phyloP scores from a whole-genome alignment of 2,888 invertebrate species.

The Microchrysa polita region DNA sequence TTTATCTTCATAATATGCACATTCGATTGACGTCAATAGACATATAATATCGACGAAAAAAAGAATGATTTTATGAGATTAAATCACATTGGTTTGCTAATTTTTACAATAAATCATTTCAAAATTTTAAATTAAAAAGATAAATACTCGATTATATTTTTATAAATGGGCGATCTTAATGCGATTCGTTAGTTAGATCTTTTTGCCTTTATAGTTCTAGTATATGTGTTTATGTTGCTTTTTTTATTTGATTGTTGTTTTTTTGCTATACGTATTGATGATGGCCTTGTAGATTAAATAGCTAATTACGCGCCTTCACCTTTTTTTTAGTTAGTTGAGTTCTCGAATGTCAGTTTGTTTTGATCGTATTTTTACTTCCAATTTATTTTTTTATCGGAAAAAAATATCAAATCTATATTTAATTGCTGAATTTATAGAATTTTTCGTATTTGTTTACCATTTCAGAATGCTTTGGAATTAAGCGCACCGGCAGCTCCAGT shows the following conservation, averaged over 20 bases:
- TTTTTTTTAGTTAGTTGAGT: too few species aligned
- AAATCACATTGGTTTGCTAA: conserved; percentile 5
- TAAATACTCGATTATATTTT: not conserved
- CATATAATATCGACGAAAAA: too few species aligned
- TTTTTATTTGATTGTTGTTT: too few species aligned
- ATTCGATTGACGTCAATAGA: not conserved
- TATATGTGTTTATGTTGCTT: too few species aligned
- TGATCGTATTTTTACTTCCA: not conserved
- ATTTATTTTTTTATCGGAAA: not conserved
- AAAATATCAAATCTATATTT: not conserved
- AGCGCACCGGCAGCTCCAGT: conserved; percentile 91
- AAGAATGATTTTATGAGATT: not conserved
- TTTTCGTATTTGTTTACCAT: conserved; percentile 53
- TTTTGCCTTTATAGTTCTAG: not conserved
- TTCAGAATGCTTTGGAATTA: conserved; percentile 89
- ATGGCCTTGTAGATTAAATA: not conserved
- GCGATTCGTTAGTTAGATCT: not conserved
- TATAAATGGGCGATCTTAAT: too few species aligned
- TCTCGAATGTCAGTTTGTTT: too few species aligned
- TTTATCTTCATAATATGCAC: too few species aligned
- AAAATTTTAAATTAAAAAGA: not conserved
- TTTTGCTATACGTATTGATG: too few species aligned
- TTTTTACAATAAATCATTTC: conserved; percentile 9
- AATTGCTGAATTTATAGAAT: too few species aligned
- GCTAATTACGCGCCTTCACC: not conserved